phyloP scores from a whole-genome alignment of 2,888 invertebrate species.

The Bhutanitis thaidina region DNA sequence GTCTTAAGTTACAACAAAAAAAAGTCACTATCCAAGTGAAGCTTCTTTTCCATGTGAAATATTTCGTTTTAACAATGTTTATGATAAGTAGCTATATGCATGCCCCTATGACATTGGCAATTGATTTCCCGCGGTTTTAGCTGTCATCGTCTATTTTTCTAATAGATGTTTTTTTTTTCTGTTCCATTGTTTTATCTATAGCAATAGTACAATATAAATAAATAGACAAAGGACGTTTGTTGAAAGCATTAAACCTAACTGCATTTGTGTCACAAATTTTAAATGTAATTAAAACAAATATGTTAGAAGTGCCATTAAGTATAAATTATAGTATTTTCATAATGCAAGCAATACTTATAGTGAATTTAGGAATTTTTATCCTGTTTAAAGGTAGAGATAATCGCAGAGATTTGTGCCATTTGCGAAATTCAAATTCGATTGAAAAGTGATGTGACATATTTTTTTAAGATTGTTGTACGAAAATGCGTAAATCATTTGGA shows the following conservation, averaged over 20 bases:
- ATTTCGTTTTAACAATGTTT: too few relatives aligned
- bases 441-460: constrained; percentile 24
- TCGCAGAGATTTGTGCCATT: constrained; percentile 31
- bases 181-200: too few relatives aligned
- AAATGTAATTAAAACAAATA: constrained; percentile 32
- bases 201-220: too few relatives aligned
- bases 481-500: constrained; percentile 24
- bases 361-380: constrained; percentile 24
- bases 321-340: constrained; percentile 68
- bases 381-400: constrained; percentile 6
- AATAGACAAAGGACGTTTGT: not conserved
- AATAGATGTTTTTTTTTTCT: too few relatives aligned
- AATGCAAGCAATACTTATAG: constrained; percentile 51
- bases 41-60: too few relatives aligned
- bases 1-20: too few relatives aligned
- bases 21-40: too few relatives aligned
- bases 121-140: too few relatives aligned
- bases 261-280: constrained; percentile 14
- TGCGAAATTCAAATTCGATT: constrained; percentile 6
- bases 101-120: too few relatives aligned
- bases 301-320: constrained; percentile 70
- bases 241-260: constrained; percentile 1
- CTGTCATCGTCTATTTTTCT: too few relatives aligned
- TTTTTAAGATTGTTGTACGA: constrained; percentile 30
- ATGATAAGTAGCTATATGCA: too few relatives aligned